Evolutionary conservation across 2,797 vertebrate genomes (phyloP).

Genomic region (Chelmon rostratus): DNA sequence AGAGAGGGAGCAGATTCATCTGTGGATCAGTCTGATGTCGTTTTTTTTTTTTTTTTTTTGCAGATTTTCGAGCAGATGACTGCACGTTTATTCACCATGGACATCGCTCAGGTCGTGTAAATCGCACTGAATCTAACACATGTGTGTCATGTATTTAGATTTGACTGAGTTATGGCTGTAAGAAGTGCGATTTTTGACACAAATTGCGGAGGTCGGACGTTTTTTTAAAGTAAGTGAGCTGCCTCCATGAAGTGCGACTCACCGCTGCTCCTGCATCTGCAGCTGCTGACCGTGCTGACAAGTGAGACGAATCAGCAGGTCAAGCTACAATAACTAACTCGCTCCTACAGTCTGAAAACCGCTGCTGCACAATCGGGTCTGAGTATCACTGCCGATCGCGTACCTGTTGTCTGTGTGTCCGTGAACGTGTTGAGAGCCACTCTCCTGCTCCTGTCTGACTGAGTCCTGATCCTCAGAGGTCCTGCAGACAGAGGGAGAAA

Average conservation of each 20-base stretch:
- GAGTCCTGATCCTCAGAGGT: constrained; percentile 73
- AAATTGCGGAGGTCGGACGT: neutral
- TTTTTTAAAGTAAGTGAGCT: neutral
- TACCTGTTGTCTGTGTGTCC: constrained; percentile 84
- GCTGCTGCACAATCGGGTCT: neutral
- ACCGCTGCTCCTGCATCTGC: neutral
- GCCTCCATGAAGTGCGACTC: neutral
- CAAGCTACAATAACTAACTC: neutral
- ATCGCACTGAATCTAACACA: neutral
- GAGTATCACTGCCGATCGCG: neutral
- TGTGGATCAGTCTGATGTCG: too few relatives aligned
- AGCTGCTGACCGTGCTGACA: neutral
- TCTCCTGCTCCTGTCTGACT: constrained; percentile 75
- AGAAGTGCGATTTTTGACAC: neutral
- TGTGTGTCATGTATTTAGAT: neutral
- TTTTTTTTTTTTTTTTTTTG: too few relatives aligned
- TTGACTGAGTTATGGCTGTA: neutral
- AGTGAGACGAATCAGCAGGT: neutral
- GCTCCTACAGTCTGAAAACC: neutral
- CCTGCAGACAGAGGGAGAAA: constrained; percentile 70
- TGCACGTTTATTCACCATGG: neutral
- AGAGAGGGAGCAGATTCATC: neutral
- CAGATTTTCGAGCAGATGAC: too few relatives aligned
- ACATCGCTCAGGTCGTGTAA: neutral
- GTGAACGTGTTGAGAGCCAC: constrained; percentile 70